A percentile compares a stretch with the other conserved stretches of the same genome.
phyloP scores from a whole-genome alignment of 2,888 invertebrate genomes.

The Phaedon cochleariae region DNA sequence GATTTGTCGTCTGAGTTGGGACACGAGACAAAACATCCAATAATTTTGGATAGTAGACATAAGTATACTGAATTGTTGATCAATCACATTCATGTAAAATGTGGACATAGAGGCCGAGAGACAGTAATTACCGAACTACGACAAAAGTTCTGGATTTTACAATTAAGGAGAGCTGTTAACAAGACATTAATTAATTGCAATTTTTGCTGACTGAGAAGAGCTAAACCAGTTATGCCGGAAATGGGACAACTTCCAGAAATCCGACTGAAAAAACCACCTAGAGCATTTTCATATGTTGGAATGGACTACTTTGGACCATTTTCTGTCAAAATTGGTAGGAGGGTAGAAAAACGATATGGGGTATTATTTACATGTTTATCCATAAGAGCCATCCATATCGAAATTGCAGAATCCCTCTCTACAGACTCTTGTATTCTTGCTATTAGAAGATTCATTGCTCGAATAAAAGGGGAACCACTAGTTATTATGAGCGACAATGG shows the following conservation, averaged over 20 bases:
- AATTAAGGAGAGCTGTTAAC: not conserved
- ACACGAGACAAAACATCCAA: not conserved
- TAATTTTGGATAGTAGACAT: not conserved
- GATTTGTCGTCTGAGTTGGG: not conserved
- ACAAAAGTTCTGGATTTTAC: not conserved
- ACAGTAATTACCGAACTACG: not conserved
- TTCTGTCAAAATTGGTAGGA: not conserved
- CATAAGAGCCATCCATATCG: not conserved
- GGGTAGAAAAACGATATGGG: not conserved
- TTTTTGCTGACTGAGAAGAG: not conserved
- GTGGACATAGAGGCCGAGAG: not conserved
- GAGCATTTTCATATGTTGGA: not conserved
- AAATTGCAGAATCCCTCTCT: not conserved
- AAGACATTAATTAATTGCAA: not conserved
- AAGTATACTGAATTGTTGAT: not conserved
- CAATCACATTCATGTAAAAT: not conserved
- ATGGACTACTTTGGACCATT: not conserved
- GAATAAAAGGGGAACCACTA: slow-evolving; percentile 6
- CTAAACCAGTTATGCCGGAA: not conserved
- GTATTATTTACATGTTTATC: not conserved
- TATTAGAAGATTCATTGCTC: slow-evolving; percentile 8
- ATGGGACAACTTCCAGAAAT: slow-evolving; percentile 5
- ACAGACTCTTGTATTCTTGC: slow-evolving; percentile 15
- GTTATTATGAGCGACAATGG: slow-evolving; percentile 16
- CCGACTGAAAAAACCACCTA: not conserved